Evolutionary conservation across 2,113 vertebrate species (phyloP).

Genomic region (Lates calcarifer): DNA sequence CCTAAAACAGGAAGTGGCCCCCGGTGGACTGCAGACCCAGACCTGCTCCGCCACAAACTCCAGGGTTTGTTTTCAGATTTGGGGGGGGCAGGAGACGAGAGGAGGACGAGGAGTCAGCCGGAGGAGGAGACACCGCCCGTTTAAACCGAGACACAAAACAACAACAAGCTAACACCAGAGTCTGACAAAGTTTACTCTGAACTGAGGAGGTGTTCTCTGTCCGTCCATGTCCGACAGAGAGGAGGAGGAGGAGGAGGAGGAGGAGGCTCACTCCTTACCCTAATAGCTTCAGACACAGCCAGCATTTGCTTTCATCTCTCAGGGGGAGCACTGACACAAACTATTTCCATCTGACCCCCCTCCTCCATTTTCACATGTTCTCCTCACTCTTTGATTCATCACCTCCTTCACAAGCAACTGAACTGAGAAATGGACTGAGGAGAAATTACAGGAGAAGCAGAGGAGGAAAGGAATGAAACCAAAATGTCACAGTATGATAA

Average conservation of each 20-base stretch:
- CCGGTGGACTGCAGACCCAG: background rate
- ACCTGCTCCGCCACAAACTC: background rate
- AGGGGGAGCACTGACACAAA: constrained; percentile 82
- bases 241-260: background rate
- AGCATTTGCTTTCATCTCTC: constrained; percentile 84
- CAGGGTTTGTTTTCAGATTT: constrained; percentile 23
- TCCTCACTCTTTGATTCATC: constrained; percentile 16
- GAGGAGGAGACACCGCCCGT: too few species aligned
- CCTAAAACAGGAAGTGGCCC: constrained; percentile 28
- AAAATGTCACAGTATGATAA: too few species aligned
- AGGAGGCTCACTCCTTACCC: constrained; percentile 38
- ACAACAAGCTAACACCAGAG: too few species aligned
- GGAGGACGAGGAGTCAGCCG: too few species aligned
- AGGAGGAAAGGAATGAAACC: too few species aligned
- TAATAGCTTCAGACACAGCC: constrained; percentile 84
- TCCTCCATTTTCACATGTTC: constrained; percentile 27
- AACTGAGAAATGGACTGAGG: too few species aligned
- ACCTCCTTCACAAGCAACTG: too few species aligned
- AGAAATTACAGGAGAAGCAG: too few species aligned
- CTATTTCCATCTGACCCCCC: constrained; percentile 68
- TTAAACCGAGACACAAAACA: too few species aligned
- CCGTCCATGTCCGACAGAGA: constrained; percentile 45
- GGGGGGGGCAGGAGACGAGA: constrained; percentile 2
- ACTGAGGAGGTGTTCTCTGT: constrained; percentile 60
- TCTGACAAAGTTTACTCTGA: constrained; percentile 47